Percentiles rank a stretch among this genome's conserved stretches.
phyloP scores from a whole-genome alignment of 2,888 invertebrate species.

The Drosophila histrio region DNA sequence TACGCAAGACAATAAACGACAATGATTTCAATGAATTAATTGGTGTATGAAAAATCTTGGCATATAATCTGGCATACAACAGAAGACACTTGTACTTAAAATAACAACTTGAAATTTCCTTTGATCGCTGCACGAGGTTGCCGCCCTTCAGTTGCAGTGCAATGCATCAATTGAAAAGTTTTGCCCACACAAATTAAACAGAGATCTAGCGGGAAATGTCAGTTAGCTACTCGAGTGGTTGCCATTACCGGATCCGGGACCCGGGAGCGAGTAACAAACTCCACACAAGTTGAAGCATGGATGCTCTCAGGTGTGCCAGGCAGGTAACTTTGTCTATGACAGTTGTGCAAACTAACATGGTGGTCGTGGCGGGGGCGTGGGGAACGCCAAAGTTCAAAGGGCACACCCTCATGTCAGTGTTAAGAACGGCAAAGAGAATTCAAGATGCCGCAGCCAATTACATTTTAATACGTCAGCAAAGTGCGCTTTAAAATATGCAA shows the following conservation, averaged over 20 bases:
- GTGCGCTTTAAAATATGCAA: slow-evolving; percentile 52
- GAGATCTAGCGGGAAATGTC: slow-evolving; percentile 14
- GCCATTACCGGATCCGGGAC: slow-evolving; percentile 13
- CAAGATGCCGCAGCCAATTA: slow-evolving; percentile 57
- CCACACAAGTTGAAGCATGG: slow-evolving; percentile 3
- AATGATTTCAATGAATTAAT: too few relatives aligned
- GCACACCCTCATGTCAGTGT: slow-evolving; percentile 6
- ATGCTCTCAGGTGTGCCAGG: slow-evolving; percentile 23
- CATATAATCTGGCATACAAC: too few relatives aligned
- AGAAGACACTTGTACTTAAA: too few relatives aligned
- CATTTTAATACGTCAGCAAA: slow-evolving; percentile 51
- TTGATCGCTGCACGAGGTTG: background rate
- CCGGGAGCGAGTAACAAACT: slow-evolving; percentile 28
- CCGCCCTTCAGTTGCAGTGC: slow-evolving; percentile 5
- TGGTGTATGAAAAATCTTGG: too few relatives aligned
- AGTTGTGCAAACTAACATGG: slow-evolving; percentile 18
- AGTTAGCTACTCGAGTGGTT: slow-evolving; percentile 35
- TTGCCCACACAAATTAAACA: slow-evolving; percentile 6
- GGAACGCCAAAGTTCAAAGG: slow-evolving; percentile 46
- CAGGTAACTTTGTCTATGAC: slow-evolving; percentile 41
- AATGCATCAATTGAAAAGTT: slow-evolving; percentile 47
- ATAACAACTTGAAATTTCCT: background rate
- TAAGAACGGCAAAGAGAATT: slow-evolving; percentile 44
- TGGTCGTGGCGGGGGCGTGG: background rate
- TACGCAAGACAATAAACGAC: too few relatives aligned